phyloP scores from a whole-genome alignment of 2,888 invertebrate species.

The Acanthococcus lagerstroemiae region DNA sequence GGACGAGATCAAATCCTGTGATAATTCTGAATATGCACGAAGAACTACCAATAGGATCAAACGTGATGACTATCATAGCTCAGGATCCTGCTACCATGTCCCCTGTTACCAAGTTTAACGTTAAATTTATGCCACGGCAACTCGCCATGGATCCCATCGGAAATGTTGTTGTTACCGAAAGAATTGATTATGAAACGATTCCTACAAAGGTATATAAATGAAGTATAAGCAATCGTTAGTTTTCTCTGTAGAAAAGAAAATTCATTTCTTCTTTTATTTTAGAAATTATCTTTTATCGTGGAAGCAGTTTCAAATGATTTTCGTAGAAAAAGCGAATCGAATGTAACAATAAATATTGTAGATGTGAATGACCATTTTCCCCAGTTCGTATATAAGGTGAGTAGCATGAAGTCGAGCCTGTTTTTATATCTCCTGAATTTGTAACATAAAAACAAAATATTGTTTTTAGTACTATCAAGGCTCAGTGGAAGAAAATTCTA shows the following conservation, averaged over 20 bases:
- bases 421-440: background rate
- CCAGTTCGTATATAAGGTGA: slow-evolving; percentile 48
- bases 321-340: slow-evolving; percentile 40
- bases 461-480: slow-evolving; percentile 53
- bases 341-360: slow-evolving; percentile 44
- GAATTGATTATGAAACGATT: slow-evolving; percentile 68
- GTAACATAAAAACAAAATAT: background rate
- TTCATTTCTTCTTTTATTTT: slow-evolving; percentile 28
- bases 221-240: slow-evolving; percentile 42
- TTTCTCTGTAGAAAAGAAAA: slow-evolving; percentile 37
- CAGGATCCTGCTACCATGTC: slow-evolving; percentile 46
- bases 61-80: slow-evolving; percentile 56
- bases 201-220: slow-evolving; percentile 46
- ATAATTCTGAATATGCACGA: slow-evolving; percentile 60
- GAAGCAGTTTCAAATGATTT: slow-evolving; percentile 42
- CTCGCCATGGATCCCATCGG: slow-evolving; percentile 44
- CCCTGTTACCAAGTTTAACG: slow-evolving; percentile 36
- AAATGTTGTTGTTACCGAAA: slow-evolving; percentile 59
- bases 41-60: slow-evolving; percentile 64
- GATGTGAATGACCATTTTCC: slow-evolving; percentile 74
- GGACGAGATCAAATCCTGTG: slow-evolving; percentile 59
- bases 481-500: slow-evolving; percentile 58
- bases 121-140: slow-evolving; percentile 35
- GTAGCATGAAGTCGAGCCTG: slow-evolving; percentile 30
- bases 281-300: slow-evolving; percentile 45